Percentiles rank a stretch among this genome's conserved stretches.
These are phyloP conservation scores for Periparus ater DNA, from an alignment of 2,797 vertebrate genomes.

Conservation along the genomic window DNA sequence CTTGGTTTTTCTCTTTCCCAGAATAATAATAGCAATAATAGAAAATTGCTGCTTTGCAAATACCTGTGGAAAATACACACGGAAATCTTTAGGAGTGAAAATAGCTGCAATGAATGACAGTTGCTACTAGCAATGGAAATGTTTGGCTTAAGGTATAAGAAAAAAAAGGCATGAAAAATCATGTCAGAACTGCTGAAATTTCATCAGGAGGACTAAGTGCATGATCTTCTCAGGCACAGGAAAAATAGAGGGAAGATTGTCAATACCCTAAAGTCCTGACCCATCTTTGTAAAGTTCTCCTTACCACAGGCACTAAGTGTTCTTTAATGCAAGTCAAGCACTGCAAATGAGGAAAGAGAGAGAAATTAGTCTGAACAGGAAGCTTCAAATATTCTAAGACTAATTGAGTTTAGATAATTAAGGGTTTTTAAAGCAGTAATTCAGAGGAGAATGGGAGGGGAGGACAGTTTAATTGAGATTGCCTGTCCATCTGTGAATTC, in stretches of 20 bases:
- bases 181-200: conserved; percentile 28
- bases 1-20: conserved; percentile 9
- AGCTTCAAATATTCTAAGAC: conserved; percentile 55
- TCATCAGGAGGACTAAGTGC: background rate
- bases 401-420: conserved; percentile 61
- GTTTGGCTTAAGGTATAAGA: conserved; percentile 37
- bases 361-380: conserved; percentile 58
- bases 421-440: conserved; percentile 44
- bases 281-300: conserved; percentile 16
- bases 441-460: conserved; percentile 45
- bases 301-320: conserved; percentile 48
- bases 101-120: conserved; percentile 45
- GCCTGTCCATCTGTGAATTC: conserved; percentile 55
- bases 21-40: conserved; percentile 48
- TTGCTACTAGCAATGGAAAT: conserved; percentile 52
- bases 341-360: conserved; percentile 45
- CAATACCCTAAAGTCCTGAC: conserved; percentile 20
- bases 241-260: background rate
- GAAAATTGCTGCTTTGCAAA: conserved; percentile 41
- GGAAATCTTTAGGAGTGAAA: conserved; percentile 60
- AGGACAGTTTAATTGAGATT: conserved; percentile 52
- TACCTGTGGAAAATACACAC: conserved; percentile 46
- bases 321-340: conserved; percentile 61
- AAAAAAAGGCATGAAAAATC: background rate
- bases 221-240: background rate